These are phyloP conservation scores for Coptodon rendalli DNA, from an alignment of 2,113 vertebrate genomes.

Conservation along the genomic window DNA sequence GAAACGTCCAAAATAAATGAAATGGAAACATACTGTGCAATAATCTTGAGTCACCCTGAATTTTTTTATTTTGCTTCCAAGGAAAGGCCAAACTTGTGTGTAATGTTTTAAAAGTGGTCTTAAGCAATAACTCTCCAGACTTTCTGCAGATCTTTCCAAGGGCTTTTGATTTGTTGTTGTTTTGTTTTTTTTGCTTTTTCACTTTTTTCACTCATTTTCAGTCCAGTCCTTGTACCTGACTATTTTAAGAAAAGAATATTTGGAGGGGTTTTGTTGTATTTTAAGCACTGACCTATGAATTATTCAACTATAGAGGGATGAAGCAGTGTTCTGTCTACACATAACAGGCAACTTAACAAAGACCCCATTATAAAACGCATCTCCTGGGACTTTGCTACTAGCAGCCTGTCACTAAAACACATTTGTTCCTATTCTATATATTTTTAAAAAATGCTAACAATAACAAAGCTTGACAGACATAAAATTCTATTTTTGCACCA, in stretches of 20 bases:
- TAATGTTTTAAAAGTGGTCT: background rate
- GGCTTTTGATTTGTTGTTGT: background rate
- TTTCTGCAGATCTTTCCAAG: background rate
- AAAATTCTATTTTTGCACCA: background rate
- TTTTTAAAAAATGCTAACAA: background rate
- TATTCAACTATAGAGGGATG: background rate
- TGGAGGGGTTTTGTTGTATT: background rate
- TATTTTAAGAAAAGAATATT: accelerated
- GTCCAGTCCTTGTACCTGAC: background rate
- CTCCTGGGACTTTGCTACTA: background rate
- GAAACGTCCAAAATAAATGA: background rate
- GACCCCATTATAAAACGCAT: background rate
- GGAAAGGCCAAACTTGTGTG: background rate
- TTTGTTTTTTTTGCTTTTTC: background rate
- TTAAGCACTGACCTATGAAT: background rate
- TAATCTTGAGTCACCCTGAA: background rate
- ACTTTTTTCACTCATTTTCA: background rate
- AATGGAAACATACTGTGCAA: background rate
- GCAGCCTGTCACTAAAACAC: background rate
- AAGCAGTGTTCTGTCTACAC: background rate
- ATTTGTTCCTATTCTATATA: background rate
- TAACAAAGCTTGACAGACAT: background rate
- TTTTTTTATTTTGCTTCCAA: background rate
- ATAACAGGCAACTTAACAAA: background rate
- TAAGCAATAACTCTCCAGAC: background rate